Base-by-base conservation (phyloP, 2,888 invertebrate genomes). In the Mesochorus sp. region DNA sequence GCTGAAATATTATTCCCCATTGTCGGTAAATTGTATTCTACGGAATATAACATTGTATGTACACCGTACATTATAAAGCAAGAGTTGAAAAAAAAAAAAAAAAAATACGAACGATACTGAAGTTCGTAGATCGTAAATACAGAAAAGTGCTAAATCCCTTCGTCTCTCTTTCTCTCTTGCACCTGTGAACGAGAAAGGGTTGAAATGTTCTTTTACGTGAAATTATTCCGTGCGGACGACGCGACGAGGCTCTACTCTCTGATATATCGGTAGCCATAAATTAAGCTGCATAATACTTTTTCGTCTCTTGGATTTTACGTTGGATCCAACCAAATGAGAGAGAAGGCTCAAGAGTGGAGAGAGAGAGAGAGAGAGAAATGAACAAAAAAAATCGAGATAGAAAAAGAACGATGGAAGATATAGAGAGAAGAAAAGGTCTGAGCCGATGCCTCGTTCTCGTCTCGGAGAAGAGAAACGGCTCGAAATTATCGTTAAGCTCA, bases 241-340 rank as follows among this genome's bases (percentile, higher is more conserved):
- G n/a, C n/a, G 59, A 76, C 66, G 76, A 79, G 64, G 59, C 68
- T 57, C 72, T 72, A 28, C 42, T 4, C 61, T 68, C 74, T 86
- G 83, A 85, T 85, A 84, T 86, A 86, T 86, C 66, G 82, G 64
- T 76, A 61, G 68, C 62, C 72, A 83, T 85, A 85, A 84, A 86
- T 86, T 84, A 85, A 80, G 66, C 76, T 55, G 77, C 49, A 78
- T 78, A 73, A 78, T 68, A 78, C 77, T 78, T 78, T 78, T 78
- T 70, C 68, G 77, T 73, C 73, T 68, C 68, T 17, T 53, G 57
- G 49, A 39, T 79, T 81, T n/a, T 80, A 76, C 79, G 80, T 74
- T 77, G 79, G 81, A 83, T 83, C 82, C 78, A 73, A 80, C 78
- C 70, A 75, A 79, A 77, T 74, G 74, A 76, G 57, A 57, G 66